A percentile compares a stretch with the other conserved stretches of the same genome.
Conservation (phyloP, 1,140 invertebrate species). For the Zeugodacus cucurbitae region DNA sequence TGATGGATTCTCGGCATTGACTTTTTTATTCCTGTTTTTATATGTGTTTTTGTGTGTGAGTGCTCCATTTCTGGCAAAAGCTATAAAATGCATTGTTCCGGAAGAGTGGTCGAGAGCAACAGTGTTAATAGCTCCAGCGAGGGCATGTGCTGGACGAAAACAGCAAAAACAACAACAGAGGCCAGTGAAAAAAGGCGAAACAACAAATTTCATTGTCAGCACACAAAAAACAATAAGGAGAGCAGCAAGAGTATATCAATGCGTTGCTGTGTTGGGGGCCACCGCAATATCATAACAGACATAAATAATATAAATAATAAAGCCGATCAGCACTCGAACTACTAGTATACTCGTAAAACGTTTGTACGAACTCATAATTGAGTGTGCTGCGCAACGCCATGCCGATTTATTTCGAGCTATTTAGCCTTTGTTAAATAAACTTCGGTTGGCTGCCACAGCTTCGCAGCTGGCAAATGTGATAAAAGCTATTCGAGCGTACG, state of each 20-base stretch:
- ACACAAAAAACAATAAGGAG: background rate
- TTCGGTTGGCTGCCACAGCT: background rate
- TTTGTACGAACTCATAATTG: background rate
- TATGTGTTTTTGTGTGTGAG: background rate
- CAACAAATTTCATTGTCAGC: background rate
- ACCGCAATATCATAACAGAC: background rate
- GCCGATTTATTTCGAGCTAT: background rate
- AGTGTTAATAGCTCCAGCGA: background rate
- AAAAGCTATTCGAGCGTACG: background rate
- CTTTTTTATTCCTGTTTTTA: background rate
- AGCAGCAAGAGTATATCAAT: background rate
- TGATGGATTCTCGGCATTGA: background rate
- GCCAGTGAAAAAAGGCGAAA: background rate
- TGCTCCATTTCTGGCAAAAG: background rate
- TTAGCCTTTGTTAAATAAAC: background rate
- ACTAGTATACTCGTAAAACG: background rate
- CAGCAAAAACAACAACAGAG: background rate
- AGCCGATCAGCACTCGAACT: background rate
- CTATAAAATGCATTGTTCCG: slow-evolving; percentile 3
- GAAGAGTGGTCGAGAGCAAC: background rate
- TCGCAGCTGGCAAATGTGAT: background rate
- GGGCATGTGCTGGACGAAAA: background rate
- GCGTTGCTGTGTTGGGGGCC: background rate
- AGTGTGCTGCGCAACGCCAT: background rate
- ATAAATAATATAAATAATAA: background rate